Percentiles rank a stretch among this genome's conserved stretches.
These are phyloP conservation scores for Ferrisia virgata DNA, from an alignment of 2,888 invertebrate genomes.

Conservation along the genomic window DNA sequence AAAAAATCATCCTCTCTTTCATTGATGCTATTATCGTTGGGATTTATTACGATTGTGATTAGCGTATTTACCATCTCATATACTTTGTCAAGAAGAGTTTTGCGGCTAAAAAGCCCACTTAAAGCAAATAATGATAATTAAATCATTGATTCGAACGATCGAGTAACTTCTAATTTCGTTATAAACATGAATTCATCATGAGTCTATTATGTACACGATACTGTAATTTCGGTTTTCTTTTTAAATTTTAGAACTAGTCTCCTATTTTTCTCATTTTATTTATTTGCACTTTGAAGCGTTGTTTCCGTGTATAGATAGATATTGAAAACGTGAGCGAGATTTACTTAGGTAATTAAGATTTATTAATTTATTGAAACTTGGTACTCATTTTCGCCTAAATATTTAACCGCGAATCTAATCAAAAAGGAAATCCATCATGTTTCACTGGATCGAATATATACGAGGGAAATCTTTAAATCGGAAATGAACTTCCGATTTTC, in stretches of 20 bases:
- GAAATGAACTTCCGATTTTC: not conserved
- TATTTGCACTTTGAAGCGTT: constrained; percentile 18
- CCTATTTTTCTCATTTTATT: constrained; percentile 30
- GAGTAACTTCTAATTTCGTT: not conserved
- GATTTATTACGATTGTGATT: constrained; percentile 29
- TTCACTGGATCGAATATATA: not conserved
- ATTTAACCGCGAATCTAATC: not conserved
- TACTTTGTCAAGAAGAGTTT: not conserved
- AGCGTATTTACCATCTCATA: constrained; percentile 20
- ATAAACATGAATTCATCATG: constrained; percentile 15
- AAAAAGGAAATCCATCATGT: not conserved
- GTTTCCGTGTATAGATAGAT: not conserved
- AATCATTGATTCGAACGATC: not conserved
- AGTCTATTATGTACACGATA: not conserved
- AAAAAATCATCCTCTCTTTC: not conserved
- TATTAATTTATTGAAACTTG: not conserved
- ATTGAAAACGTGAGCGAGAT: not conserved
- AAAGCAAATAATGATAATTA: not conserved
- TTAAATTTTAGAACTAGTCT: constrained; percentile 34
- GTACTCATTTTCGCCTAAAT: not conserved
- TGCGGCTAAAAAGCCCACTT: not conserved
- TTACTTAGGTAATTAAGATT: not conserved
- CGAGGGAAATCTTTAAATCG: not conserved
- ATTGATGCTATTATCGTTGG: not conserved
- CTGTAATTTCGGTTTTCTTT: not conserved